phyloP scores from a whole-genome alignment of 2,113 vertebrate species.

The Propithecus coquereli region DNA sequence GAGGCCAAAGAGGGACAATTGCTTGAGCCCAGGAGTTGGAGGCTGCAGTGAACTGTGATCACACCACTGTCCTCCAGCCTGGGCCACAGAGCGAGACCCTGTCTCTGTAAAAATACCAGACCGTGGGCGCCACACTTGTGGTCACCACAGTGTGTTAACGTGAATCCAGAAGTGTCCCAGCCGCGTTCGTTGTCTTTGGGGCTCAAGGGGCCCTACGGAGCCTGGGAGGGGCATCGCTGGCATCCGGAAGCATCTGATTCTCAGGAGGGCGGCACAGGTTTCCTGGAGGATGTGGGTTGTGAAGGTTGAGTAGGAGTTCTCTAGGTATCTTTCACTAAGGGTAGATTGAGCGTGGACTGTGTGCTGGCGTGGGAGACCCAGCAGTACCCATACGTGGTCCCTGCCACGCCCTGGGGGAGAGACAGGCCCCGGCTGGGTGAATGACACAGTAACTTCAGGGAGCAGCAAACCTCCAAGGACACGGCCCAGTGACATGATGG shows the following conservation, averaged over 20 bases:
- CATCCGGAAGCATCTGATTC: neutral
- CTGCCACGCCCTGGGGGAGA: neutral
- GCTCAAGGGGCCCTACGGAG: neutral
- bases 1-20: neutral
- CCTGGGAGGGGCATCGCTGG: too few relatives aligned
- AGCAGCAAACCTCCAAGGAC: too few relatives aligned
- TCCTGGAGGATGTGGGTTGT: neutral
- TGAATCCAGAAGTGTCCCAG: neutral
- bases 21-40: neutral
- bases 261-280: neutral
- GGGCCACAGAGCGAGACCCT: neutral
- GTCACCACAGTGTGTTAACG: rapidly evolving
- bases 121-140: neutral
- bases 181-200: neutral
- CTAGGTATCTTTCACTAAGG: neutral
- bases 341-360: neutral
- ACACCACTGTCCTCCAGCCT: neutral
- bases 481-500: neutral
- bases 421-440: too few relatives aligned
- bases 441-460: too few relatives aligned
- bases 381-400: rapidly evolving
- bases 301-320: neutral
- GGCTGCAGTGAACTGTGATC: too few relatives aligned
- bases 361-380: neutral
- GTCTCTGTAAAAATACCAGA: neutral